phyloP scores from a whole-genome alignment of 1,140 invertebrate species.

The Diploscapter pachys region DNA sequence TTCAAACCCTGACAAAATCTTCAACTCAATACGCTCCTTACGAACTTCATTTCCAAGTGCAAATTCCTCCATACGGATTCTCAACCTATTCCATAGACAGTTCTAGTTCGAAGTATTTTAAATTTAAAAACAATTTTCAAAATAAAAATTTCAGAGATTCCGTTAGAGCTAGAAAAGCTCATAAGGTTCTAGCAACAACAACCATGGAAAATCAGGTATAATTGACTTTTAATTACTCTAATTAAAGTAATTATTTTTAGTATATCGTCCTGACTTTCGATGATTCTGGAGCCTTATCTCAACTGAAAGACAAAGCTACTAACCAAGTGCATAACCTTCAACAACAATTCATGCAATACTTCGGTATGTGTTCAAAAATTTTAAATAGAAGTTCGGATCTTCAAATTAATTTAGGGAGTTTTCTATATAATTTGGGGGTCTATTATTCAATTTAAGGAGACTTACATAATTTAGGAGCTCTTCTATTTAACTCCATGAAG shows the following conservation, averaged over 20 bases:
- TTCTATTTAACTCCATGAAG: no score
- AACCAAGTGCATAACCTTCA: conserved; percentile 60
- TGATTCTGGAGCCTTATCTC: conserved; percentile 53
- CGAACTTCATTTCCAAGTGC: conserved; percentile 61
- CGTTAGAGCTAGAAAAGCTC: neutral
- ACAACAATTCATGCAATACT: conserved; percentile 76
- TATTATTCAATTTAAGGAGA: no score
- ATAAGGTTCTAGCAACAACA: neutral
- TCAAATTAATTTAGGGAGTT: no score
- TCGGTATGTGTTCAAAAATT: conserved; percentile 59
- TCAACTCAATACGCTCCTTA: conserved; percentile 50
- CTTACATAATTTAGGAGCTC: no score
- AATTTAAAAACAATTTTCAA: conserved; percentile 3
- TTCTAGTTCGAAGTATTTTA: neutral
- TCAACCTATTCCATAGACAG: conserved; percentile 58
- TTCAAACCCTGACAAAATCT: conserved; percentile 66
- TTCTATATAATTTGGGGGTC: no score
- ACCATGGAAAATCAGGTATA: conserved; percentile 33
- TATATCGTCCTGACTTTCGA: conserved; percentile 51
- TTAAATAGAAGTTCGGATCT: no score
- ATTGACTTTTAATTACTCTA: neutral
- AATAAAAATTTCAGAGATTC: neutral
- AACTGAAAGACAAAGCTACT: conserved; percentile 57
- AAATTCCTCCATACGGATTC: conserved; percentile 63
- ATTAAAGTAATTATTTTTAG: neutral